Percentiles rank a stretch among this genome's conserved stretches.
Evolutionary conservation across 1,140 invertebrate genomes (phyloP).

Genomic region (Drosophila sproati): DNA sequence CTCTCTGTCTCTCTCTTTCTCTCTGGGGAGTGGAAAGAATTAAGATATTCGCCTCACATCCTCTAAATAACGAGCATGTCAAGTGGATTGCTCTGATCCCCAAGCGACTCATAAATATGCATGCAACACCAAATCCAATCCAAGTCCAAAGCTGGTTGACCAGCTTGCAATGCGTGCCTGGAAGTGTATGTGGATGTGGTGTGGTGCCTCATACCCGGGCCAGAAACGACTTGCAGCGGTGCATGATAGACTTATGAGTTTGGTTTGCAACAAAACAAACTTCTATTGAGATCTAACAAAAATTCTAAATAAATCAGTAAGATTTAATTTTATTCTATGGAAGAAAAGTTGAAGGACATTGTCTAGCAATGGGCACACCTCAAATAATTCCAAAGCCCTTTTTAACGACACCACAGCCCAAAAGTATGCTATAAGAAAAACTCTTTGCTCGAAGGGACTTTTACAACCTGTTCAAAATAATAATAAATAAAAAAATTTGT

Average conservation of each 20-base stretch:
- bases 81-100: conserved; percentile 45
- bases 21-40: conserved; percentile 18
- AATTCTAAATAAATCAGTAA: too few species aligned
- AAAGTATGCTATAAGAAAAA: conserved; percentile 37
- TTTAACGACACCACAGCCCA: background rate
- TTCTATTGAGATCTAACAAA: too few species aligned
- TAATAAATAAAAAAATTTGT: background rate
- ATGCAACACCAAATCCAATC: conserved; percentile 37
- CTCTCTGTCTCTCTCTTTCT: background rate
- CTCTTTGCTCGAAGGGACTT: too few species aligned
- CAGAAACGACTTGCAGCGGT: background rate
- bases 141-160: conserved; percentile 39
- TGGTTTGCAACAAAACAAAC: background rate
- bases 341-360: too few species aligned
- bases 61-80: conserved; percentile 45
- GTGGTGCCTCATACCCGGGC: conserved; percentile 21
- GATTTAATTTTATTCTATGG: too few species aligned
- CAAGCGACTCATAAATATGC: conserved; percentile 58
- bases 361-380: too few species aligned
- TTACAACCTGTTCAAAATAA: background rate
- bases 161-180: conserved; percentile 27
- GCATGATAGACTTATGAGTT: conserved; percentile 8
- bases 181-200: conserved; percentile 14
- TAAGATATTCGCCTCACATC: conserved; percentile 46
- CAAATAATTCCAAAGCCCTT: background rate